phyloP scores from a whole-genome alignment of 2,113 vertebrate species.

The Hyla sarda region DNA sequence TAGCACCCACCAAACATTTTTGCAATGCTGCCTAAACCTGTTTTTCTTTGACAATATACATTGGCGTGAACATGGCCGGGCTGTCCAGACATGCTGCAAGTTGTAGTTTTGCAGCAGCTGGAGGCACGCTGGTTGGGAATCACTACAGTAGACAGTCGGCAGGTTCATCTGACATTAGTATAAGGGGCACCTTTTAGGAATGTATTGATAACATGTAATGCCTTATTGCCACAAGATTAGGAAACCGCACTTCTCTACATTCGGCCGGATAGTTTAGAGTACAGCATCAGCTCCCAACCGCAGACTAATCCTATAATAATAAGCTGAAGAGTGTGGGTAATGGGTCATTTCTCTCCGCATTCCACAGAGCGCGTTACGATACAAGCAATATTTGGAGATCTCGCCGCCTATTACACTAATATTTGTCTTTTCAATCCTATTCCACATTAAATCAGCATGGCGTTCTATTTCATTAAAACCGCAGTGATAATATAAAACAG shows the following conservation, averaged over 20 bases:
- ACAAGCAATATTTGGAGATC: background rate
- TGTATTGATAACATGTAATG: too few relatives aligned
- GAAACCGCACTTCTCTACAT: background rate
- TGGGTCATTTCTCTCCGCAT: constrained; percentile 3
- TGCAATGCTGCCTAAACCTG: too few relatives aligned
- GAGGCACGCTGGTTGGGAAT: too few relatives aligned
- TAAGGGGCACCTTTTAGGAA: too few relatives aligned
- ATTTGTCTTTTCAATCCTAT: constrained; percentile 14
- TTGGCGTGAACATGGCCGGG: too few relatives aligned
- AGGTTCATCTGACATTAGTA: too few relatives aligned
- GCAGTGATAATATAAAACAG: constrained; percentile 2
- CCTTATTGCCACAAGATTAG: background rate
- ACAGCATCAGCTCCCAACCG: too few relatives aligned
- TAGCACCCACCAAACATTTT: too few relatives aligned
- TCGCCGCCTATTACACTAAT: background rate
- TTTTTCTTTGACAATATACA: too few relatives aligned
- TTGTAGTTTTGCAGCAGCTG: too few relatives aligned
- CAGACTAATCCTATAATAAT: constrained; percentile 1
- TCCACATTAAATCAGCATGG: background rate
- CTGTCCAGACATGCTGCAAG: too few relatives aligned
- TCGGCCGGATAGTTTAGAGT: background rate
- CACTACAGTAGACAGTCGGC: too few relatives aligned
- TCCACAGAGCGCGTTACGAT: background rate
- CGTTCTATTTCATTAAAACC: background rate
- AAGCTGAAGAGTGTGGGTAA: background rate